Evolutionary conservation across 2,888 invertebrate genomes (phyloP), one percentile per base, ranked within the genome.

Genomic region (Epinotia ramella): DNA sequence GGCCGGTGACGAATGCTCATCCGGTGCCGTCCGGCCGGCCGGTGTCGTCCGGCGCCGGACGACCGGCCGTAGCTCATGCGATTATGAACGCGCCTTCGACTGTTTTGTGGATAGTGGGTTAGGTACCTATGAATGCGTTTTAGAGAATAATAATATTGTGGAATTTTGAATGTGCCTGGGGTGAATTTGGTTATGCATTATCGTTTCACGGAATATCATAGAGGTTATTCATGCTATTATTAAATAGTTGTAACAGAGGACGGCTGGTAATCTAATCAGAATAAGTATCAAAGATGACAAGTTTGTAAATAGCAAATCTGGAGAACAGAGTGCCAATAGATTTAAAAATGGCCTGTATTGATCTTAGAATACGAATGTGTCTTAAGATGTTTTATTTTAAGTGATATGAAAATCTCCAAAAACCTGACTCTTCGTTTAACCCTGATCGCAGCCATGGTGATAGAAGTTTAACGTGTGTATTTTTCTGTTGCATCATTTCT

Each of bases 1-100:
- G 24, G 5, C 56, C 28, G 59, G 24, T 59, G 59, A 59, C 59
- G 59, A 20, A 59, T 59, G 59, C 28, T 13, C 59, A 53, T 53
- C 53, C 53, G 53, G 53, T 13, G 24, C 24, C 59, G 59, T 59
- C 59, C 59, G 59, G 24, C 5, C 59, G 59, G 11, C 28, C 60
- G 28, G 49, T 49, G 60, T 3, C 28, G 60, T 6, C 24, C 28
- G 60, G 16, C 33, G 62, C 62, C 62, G 62, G 62, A 62, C 62
- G 33, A 13, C 28, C n/a, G 62, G 62, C n/a, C 62, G 62, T 28
- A 62, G 16, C 16, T 33, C 33, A n/a, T 59, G 24, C 59, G 59
- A 59, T 59, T 59, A 59, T 24, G 28, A 59, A 13, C 13, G 59
- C 28, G 59, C 59, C 59, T 18, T 59, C 57, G 57, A 49, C 20